Evolutionary conservation across 2,113 vertebrate genomes (phyloP).

Genomic region (Agelaius tricolor): DNA sequence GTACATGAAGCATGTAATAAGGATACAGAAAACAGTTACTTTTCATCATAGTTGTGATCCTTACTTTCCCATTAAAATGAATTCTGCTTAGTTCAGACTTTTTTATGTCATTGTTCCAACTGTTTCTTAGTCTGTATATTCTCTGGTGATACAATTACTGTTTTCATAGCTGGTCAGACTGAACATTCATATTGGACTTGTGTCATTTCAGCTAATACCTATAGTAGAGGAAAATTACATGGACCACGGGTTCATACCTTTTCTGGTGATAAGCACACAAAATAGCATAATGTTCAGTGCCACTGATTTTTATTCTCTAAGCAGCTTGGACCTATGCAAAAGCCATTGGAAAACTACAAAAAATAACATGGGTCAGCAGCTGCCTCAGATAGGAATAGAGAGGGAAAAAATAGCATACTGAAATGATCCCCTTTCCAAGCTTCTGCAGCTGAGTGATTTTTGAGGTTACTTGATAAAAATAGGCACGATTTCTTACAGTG

Average conservation of each 20-base stretch:
- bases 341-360: constrained; percentile 10
- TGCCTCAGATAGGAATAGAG: neutral
- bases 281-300: neutral
- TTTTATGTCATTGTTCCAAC: neutral
- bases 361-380: constrained; percentile 2
- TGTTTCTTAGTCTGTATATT: neutral
- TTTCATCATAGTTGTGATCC: neutral
- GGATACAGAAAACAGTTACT: neutral
- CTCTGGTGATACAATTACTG: neutral
- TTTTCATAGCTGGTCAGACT: neutral
- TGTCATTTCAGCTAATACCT: neutral
- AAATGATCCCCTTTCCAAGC: neutral
- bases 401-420: neutral
- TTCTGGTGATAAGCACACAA: neutral
- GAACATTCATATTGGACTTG: neutral
- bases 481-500: neutral
- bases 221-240: neutral
- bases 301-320: neutral
- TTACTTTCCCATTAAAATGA: neutral
- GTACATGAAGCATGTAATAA: neutral
- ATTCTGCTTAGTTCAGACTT: neutral
- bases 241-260: neutral
- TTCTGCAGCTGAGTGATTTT: neutral
- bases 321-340: neutral
- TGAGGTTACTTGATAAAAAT: constrained; percentile 22